Percentiles rank a stretch among this genome's conserved stretches.
Conservation (phyloP, 35 echinoderm and acorn worm genomes). For the Stichopus chloronotus region DNA sequence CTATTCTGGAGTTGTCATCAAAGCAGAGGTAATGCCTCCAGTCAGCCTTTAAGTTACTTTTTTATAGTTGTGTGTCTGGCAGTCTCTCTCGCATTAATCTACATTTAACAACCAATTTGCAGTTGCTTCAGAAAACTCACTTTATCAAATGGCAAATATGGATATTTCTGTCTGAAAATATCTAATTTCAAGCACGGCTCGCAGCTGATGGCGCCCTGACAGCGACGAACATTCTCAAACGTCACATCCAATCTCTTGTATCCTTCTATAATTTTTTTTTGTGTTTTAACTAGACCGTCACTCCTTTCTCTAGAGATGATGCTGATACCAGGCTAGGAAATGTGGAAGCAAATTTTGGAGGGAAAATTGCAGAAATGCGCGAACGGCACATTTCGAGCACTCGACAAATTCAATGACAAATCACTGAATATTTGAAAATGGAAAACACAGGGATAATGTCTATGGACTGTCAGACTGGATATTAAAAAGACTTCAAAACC, state of each 20-base stretch:
- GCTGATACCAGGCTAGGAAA: conserved; percentile 41
- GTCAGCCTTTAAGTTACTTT: not conserved
- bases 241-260: conserved; percentile 37
- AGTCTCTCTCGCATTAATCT: not conserved
- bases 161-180: conserved; percentile 44
- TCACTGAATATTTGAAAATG: not conserved
- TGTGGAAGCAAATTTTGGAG: conserved; percentile 16
- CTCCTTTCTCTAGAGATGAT: conserved; percentile 21
- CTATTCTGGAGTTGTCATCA: too few species aligned
- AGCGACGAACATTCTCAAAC: conserved; percentile 26
- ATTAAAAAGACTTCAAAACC: not conserved
- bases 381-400: conserved; percentile 23
- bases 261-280: conserved; percentile 1
- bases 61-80: not conserved
- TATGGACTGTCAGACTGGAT: too few species aligned
- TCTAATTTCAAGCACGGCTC: conserved; percentile 34
- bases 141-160: conserved; percentile 39
- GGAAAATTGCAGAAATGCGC: conserved; percentile 39
- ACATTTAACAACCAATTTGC: conserved; percentile 1
- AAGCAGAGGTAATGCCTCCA: too few species aligned
- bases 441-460: too few species aligned
- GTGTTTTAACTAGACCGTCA: conserved; percentile 1
- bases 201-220: conserved; percentile 51
- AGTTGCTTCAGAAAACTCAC: conserved; percentile 33
- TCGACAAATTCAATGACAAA: not conserved